phyloP scores from a whole-genome alignment of 2,797 vertebrate genomes.

The Urosaurus nigricauda region DNA sequence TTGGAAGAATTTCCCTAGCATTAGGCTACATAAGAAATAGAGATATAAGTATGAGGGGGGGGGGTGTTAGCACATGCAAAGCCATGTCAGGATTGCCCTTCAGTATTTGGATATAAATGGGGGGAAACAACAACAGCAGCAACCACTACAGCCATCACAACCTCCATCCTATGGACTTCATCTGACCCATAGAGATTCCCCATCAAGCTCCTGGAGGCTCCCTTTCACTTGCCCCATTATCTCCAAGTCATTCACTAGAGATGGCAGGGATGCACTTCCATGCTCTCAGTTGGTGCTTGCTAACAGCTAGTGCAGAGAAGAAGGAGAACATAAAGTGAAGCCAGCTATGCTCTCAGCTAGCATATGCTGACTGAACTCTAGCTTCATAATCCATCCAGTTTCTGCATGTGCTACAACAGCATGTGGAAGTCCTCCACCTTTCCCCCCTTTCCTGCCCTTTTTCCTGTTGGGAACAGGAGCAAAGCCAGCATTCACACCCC shows the following conservation, averaged over 20 bases:
- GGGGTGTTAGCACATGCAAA: no score
- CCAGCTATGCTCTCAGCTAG: neutral
- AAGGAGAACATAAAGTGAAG: neutral
- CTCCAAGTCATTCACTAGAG: neutral
- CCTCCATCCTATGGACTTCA: no score
- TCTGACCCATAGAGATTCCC: no score
- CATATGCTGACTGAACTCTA: neutral
- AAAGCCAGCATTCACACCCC: neutral
- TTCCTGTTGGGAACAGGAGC: neutral
- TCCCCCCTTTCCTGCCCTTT: neutral
- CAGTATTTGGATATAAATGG: no score
- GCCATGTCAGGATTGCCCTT: no score
- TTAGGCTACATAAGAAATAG: no score
- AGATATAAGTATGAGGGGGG: no score
- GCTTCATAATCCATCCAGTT: neutral
- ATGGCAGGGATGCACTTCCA: neutral
- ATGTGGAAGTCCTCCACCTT: neutral
- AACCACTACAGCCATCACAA: no score
- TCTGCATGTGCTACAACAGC: neutral
- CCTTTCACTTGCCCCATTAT: neutral
- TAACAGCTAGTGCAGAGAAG: neutral
- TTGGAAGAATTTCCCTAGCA: no score
- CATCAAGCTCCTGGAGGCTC: no score
- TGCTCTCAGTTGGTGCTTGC: neutral
- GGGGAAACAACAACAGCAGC: no score